A percentile compares a stretch with the other conserved stretches of the same genome.
These are phyloP conservation scores for Aporophyla lueneburgensis DNA, from an alignment of 2,888 invertebrate species.

Conservation along the genomic window DNA sequence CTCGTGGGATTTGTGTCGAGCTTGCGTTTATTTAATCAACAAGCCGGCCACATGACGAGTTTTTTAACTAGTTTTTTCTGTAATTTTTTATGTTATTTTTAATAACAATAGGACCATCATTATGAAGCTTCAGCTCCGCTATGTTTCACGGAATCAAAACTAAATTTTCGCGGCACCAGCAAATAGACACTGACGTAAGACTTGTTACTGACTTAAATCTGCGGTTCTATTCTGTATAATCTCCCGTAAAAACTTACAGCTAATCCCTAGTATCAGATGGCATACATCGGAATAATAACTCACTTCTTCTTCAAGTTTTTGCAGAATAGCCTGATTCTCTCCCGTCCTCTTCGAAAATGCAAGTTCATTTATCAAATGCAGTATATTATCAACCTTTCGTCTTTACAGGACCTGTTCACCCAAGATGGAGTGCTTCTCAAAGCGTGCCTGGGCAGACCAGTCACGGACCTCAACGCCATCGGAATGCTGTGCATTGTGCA, in stretches of 20 bases:
- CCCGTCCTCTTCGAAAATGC: neutral
- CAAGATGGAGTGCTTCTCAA: constrained; percentile 95
- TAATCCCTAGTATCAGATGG: no score
- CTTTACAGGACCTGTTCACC: constrained; percentile 93
- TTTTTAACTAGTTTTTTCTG: constrained; percentile 10
- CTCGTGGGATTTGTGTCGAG: constrained; percentile 14
- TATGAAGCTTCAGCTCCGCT: neutral
- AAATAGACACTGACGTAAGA: neutral
- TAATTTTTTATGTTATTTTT: neutral
- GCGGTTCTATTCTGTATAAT: neutral
- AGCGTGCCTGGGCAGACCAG: constrained; percentile 91
- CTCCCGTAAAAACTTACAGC: neutral
- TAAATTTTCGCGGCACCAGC: neutral
- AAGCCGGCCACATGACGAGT: neutral
- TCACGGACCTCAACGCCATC: constrained; percentile 92
- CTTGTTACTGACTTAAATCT: neutral
- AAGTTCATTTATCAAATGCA: neutral
- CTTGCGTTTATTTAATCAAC: constrained; percentile 15
- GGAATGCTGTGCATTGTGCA: constrained; percentile 93
- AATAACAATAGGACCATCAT: constrained; percentile 3
- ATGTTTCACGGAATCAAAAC: neutral
- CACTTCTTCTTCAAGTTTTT: neutral
- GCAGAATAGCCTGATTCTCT: neutral
- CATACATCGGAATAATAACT: neutral
- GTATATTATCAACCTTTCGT: neutral